Evolutionary conservation across 2,797 vertebrate genomes (phyloP), one percentile per base, ranked within the genome.

Genomic region (Ataeniobius toweri): DNA sequence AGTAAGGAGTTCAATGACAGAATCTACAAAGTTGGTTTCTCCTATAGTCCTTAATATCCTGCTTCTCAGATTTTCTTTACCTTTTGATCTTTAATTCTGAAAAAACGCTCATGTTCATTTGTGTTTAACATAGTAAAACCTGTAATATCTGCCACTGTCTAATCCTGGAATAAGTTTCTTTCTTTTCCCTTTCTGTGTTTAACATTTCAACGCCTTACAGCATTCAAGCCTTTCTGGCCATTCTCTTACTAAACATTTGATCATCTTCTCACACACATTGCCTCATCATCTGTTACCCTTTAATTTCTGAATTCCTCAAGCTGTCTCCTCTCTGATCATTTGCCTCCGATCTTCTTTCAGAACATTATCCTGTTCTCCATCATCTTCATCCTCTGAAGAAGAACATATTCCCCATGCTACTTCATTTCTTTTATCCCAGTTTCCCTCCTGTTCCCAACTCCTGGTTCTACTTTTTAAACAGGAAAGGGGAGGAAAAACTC

Each of bases 401-500:
- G 77, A 68, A 71, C 63, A 44, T 28, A 36, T 0, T n/a, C 77
- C 81, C 71, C 68, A 68, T 44, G 72, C 81, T 55, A 58, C 78
- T 46, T 31, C 78, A 26, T 73, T 10, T 53, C 75, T 85, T 80
- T 85, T 73, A 85, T 87, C 76, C 63, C 20, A 22, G 22, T 41
- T 59, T 59, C 74, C 18, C 20, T 73, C 3, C 24, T 63, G 74
- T 69, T 36, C 8, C 2, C 9, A 28, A 65, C n/a, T 78, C 50
- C 65, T 87, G 78, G 61, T 71, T 74, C 72, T 41, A 0, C 36
- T 59, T 73, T 76, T 84, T 56, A 1, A 75, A 82, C 76, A 84
- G 78, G 80, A 89, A 81, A 75, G 58, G 59, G 28, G 1, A 1
- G 1, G 20, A 68, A 68, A 24, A 44, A 44, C 20, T 68, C 10